Evolutionary conservation across 2,888 invertebrate genomes (phyloP).

Genomic region (Rotaria socialis): DNA sequence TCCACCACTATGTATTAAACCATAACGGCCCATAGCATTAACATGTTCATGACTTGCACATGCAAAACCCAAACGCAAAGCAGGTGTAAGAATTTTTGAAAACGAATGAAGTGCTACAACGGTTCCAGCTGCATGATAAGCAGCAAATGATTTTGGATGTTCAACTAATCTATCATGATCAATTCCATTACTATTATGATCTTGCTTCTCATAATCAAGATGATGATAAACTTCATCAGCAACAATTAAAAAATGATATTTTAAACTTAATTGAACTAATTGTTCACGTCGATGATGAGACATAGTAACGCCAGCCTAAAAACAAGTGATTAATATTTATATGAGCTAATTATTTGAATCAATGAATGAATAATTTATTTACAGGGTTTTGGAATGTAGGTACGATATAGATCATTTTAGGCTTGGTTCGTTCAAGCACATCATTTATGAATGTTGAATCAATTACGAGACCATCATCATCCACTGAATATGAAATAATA

Average conservation of each 20-base stretch:
- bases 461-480: background rate
- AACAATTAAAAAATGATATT: background rate
- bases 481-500: background rate
- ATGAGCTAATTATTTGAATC: background rate
- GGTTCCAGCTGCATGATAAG: slow-evolving; percentile 1
- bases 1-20: slow-evolving; percentile 3
- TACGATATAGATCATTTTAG: background rate
- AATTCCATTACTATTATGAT: background rate
- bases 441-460: background rate
- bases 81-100: background rate
- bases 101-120: background rate
- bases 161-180: background rate
- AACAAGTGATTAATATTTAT: background rate
- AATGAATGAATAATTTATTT: background rate
- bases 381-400: slow-evolving; percentile 7
- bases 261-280: slow-evolving; percentile 2
- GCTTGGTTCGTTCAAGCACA: background rate
- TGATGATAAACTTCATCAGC: slow-evolving; percentile 18
- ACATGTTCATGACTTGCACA: slow-evolving; percentile 26
- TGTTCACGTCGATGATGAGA: slow-evolving; percentile 18
- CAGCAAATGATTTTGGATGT: slow-evolving; percentile 1
- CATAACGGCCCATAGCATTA: background rate
- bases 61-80: background rate
- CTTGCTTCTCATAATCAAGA: slow-evolving; percentile 9
- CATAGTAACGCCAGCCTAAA: background rate